Conservation (phyloP, 2,888 invertebrate genomes). For the Tenthredo distinguenda region DNA sequence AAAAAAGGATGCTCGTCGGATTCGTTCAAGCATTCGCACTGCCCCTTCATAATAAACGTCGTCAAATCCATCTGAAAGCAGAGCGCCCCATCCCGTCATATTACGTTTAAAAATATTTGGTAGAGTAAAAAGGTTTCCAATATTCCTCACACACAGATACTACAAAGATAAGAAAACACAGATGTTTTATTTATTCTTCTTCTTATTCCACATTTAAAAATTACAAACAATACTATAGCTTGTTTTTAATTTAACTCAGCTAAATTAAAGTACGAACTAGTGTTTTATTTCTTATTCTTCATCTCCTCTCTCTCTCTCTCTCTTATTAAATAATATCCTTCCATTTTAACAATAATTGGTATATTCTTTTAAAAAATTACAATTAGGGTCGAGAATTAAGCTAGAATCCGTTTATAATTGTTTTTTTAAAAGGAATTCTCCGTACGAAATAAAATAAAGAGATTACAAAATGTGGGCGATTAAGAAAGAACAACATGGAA, state of each 20-base stretch:
- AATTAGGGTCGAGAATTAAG: too few relatives aligned
- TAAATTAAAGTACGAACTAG: conserved; percentile 21
- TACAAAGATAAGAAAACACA: conserved; percentile 28
- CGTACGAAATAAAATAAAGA: background rate
- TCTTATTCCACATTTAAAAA: conserved; percentile 10
- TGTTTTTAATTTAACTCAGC: background rate
- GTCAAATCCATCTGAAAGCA: conserved; percentile 91
- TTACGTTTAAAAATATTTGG: background rate
- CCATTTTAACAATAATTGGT: background rate
- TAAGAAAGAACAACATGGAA: background rate
- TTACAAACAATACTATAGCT: conserved; percentile 19
- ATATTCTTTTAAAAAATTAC: background rate
- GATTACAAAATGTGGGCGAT: background rate
- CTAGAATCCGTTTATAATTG: background rate
- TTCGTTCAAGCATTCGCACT: conserved; percentile 98
- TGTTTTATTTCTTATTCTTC: background rate
- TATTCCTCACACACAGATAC: background rate
- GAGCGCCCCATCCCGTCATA: background rate
- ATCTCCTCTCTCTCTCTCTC: background rate
- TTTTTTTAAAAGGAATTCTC: background rate
- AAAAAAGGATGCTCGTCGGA: conserved; percentile 93
- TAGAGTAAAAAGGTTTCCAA: background rate
- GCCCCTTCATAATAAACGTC: conserved; percentile 91
- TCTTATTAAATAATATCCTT: background rate
- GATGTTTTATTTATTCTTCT: conserved; percentile 34